These are phyloP conservation scores for Hippocampus kuda DNA, from an alignment of 2,797 vertebrate species.

Conservation along the genomic window DNA sequence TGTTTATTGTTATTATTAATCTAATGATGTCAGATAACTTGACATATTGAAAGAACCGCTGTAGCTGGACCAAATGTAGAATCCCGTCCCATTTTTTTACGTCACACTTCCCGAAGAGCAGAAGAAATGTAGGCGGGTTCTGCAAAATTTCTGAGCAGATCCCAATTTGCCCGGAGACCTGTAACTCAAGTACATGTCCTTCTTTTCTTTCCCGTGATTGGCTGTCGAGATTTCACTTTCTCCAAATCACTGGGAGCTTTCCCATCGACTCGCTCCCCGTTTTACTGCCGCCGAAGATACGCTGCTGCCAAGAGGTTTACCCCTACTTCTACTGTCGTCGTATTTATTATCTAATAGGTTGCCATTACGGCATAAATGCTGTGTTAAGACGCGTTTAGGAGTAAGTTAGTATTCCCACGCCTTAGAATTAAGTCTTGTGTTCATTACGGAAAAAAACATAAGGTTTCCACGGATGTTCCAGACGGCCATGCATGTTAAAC, in stretches of 20 bases:
- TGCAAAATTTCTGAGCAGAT: background rate
- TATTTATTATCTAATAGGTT: background rate
- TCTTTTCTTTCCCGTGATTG: background rate
- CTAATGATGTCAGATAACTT: background rate
- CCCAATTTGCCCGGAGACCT: background rate
- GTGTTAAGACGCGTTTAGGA: background rate
- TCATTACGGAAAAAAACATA: background rate
- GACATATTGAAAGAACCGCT: background rate
- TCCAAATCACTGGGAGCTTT: background rate
- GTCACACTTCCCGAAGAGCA: background rate
- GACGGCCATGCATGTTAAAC: background rate
- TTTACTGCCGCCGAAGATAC: background rate
- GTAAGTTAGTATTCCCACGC: background rate
- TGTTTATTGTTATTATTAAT: background rate
- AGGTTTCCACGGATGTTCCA: background rate
- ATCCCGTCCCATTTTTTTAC: background rate
- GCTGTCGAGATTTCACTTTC: constrained; percentile 3
- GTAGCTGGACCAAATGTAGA: background rate
- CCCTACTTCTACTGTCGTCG: background rate
- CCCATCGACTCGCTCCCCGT: background rate
- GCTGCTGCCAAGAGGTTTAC: background rate
- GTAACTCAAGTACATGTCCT: background rate
- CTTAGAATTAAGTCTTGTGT: background rate
- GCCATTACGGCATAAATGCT: background rate
- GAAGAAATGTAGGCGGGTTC: constrained; percentile 1